These are phyloP conservation scores for Dreissena polymorpha DNA, from an alignment of 1,140 invertebrate species.

Conservation along the genomic window DNA sequence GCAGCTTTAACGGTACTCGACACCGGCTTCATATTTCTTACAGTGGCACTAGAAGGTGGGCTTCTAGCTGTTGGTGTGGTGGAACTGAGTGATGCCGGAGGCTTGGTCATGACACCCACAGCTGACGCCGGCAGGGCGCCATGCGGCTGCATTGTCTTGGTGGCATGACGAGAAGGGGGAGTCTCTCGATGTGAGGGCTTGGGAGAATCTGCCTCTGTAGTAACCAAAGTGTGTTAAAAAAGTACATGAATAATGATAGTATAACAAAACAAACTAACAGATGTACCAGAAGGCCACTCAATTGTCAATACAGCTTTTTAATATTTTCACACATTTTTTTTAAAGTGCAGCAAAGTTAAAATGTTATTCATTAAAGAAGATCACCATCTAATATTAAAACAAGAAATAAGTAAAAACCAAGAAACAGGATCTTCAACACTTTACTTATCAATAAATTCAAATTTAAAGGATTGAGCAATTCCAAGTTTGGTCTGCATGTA, in stretches of 20 bases:
- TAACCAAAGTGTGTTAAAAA: slow-evolving; percentile 8
- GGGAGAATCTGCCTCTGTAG: slow-evolving; percentile 39
- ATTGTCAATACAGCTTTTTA: no score
- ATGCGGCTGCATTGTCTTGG: slow-evolving; percentile 29
- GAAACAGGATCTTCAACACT: no score
- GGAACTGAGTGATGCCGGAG: slow-evolving; percentile 19
- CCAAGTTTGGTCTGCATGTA: no score
- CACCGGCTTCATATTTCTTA: not conserved
- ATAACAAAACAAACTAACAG: no score
- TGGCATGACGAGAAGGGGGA: slow-evolving; percentile 6
- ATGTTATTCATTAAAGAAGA: no score
- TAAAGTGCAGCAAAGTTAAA: no score
- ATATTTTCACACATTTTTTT: no score
- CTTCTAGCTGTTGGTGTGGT: not conserved
- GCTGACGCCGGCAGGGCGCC: slow-evolving; percentile 19
- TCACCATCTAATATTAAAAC: no score
- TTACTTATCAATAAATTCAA: no score
- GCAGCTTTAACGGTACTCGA: not conserved
- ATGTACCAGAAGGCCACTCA: no score
- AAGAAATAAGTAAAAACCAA: no score
- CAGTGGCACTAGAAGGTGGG: not conserved
- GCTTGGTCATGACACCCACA: slow-evolving; percentile 24
- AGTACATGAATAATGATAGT: not conserved
- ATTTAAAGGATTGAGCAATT: no score
- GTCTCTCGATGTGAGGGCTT: slow-evolving; percentile 14